These are phyloP conservation scores for Drosophila ananassae DNA, from an alignment of 1,140 invertebrate genomes.

Conservation along the genomic window DNA sequence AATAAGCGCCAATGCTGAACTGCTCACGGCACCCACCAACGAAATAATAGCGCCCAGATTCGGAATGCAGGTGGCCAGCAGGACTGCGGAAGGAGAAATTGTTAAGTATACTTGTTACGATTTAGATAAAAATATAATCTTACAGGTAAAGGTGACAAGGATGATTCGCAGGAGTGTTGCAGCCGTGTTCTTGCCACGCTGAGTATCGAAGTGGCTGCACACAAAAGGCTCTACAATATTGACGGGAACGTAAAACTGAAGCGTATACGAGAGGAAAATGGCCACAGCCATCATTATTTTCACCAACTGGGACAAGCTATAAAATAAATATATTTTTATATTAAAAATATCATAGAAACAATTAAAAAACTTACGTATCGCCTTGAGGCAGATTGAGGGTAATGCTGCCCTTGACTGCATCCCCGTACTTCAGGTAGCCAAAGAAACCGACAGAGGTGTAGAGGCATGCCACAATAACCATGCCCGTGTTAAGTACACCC, in stretches of 20 bases:
- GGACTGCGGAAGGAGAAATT: constrained; percentile 86
- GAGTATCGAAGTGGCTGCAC: constrained; percentile 86
- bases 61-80: constrained; percentile 92
- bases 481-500: constrained; percentile 94
- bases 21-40: constrained; percentile 95
- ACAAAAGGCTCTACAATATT: constrained; percentile 93
- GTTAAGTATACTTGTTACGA: background rate
- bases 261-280: constrained; percentile 94
- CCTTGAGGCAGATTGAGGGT: constrained; percentile 91
- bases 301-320: constrained; percentile 91
- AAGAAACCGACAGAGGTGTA: constrained; percentile 95
- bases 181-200: constrained; percentile 86
- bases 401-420: constrained; percentile 91
- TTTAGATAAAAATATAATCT: constrained; percentile 79
- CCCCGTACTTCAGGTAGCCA: constrained; percentile 95
- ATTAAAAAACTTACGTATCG: constrained; percentile 87
- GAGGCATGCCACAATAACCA: constrained; percentile 92
- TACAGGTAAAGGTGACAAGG: constrained; percentile 92
- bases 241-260: constrained; percentile 97
- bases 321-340: constrained; percentile 46
- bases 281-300: constrained; percentile 92
- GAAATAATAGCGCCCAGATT: constrained; percentile 95
- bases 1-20: constrained; percentile 94
- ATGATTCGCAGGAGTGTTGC: constrained; percentile 89
- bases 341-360: background rate